Base-by-base conservation (phyloP, 2,888 invertebrate genomes). In the Mesochorus sp. region DNA sequence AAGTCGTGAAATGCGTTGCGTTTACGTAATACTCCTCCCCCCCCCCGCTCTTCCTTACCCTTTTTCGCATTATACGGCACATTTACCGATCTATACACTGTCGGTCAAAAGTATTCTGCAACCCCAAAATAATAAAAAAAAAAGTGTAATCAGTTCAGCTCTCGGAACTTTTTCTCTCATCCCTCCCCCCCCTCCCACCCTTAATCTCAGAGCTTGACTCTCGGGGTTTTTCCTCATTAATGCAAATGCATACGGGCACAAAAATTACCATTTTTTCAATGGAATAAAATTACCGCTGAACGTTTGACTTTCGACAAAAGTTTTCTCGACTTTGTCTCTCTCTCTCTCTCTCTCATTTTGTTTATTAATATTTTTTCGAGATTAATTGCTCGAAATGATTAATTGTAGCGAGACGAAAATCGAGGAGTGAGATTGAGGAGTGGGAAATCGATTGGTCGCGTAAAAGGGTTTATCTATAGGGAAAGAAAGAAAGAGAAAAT, bases 1-100 rank as follows among this genome's bases (percentile, higher is more conserved):
- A 81, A 84, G 79, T 78, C 79, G 82, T 80, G 81, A 81, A 83
- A 83, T 84, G 81, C 81, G 61, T 62, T 71, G 68, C 62, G 81
- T 87, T 88, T 87, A 86, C 84, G 83, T 85, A 86, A 86, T 79
- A 49, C 51, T 26, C 57, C 61, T 24, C 31, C 21, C 19, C 39
- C 53, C 68, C 28, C 44, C 34, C 49, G 49, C 24, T 37, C 19
- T 51, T 34, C 47, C 17, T n/a, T 24, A 53, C 21, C 28, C 42
- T 31, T 14, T 28, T 44, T 8, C 57, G 17, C 39, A 39, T 49
- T 26, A 17, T 21, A n/a, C 61, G 39, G 21, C 14, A 55, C 10
- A 10, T 66, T 39, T 31, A 26, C 31, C 19, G 1, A 6, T 21
- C 6, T 39, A 66, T 17, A 37, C 37, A 39, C 17, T 17, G 12